These are phyloP conservation scores for Epistrophe grossulariae DNA, from an alignment of 2,888 invertebrate genomes.

Conservation along the genomic window DNA sequence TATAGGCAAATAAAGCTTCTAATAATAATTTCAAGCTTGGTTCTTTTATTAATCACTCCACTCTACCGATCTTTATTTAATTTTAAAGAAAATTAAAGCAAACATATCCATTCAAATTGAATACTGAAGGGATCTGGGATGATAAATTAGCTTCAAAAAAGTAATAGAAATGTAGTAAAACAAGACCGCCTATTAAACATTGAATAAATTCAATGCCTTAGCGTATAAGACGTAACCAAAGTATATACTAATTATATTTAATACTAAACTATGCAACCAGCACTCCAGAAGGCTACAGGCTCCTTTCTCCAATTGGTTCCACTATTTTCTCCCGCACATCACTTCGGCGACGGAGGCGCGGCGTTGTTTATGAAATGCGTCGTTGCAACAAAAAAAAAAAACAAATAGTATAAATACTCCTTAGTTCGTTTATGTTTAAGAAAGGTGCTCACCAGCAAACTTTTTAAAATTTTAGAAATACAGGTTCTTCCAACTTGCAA, in stretches of 20 bases:
- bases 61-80: too few species aligned
- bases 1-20: too few species aligned
- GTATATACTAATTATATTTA: slow-evolving; percentile 2
- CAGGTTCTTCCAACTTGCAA: slow-evolving; percentile 51
- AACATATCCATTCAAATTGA: too few species aligned
- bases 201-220: background rate
- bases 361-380: background rate
- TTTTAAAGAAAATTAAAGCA: too few species aligned
- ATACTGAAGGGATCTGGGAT: background rate
- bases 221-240: background rate
- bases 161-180: background rate
- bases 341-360: background rate
- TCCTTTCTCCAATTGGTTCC: slow-evolving; percentile 28
- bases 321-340: slow-evolving; percentile 27
- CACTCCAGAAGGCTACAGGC: background rate
- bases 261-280: background rate
- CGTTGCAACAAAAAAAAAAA: background rate
- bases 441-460: slow-evolving; percentile 7
- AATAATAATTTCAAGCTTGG: too few species aligned
- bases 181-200: background rate
- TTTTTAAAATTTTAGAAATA: slow-evolving; percentile 55
- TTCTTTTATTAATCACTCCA: too few species aligned
- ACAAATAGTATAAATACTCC: too few species aligned
- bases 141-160: background rate
- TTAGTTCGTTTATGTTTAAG: slow-evolving; percentile 33